Base-by-base conservation (phyloP, 2,113 vertebrate species). In the Oncorhynchus tshawytscha region DNA sequence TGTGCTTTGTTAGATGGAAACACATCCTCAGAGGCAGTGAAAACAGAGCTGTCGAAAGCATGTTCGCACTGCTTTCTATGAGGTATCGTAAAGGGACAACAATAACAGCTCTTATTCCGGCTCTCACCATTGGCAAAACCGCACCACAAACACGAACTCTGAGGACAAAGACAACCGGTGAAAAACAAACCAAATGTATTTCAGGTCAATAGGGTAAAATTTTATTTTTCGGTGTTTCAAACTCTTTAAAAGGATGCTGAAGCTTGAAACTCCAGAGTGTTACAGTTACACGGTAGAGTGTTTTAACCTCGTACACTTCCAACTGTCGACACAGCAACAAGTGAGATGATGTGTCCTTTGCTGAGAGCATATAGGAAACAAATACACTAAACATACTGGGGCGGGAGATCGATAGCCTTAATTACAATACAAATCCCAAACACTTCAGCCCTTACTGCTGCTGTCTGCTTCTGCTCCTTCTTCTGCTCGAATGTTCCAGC, bases 61-160 rank as follows among this genome's bases (percentile, higher is more conserved):
- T 70, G 75, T 89, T 87, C 87, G 82, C 81, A 84, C 85, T 81
- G 16, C 71, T 74, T 76, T 78, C 71, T 73, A 72, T 78, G 75
- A 90, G 75, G 80, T 78, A 81, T n/a, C 78, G 87, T 77, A 78
- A 76, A 87, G 80, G 85, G 78, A 87, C 66, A 81, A 86, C 18
- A 22, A 89, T 84, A 89, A 25, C 78, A 15, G 83, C 85, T 90
- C 87, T 60, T 81, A 89, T 88, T 90, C 81, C 77, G 76, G 75
- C 20, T 72, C 79, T 80, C 75, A 75, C 73, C 77, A 48, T 71
- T 77, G 81, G 67, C 67, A 86, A 81, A 85, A 75, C 59, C 72
- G 70, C 49, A 85, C 51, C 67, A 81, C 82, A 1, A 57, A 65
- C 80, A 27, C 22, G 73, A 81, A 80, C 80, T 78, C 70, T 73